Conservation (phyloP, 2,888 invertebrate genomes). For the Melieria omissa region DNA sequence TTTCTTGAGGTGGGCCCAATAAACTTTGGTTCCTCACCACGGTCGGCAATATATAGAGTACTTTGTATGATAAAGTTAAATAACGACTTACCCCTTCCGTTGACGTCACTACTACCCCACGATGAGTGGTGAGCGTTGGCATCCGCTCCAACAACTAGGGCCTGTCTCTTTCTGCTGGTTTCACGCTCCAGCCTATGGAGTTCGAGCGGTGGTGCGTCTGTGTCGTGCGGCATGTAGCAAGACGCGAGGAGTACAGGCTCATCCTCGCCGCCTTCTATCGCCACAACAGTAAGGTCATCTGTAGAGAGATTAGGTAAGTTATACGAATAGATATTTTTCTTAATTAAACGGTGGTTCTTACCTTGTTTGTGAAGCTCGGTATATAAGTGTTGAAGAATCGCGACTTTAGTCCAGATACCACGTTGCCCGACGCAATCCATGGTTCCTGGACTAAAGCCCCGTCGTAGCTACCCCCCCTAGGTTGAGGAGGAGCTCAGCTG, state of each 20-base stretch:
- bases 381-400: conserved; percentile 7
- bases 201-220: background rate
- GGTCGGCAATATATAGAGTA: background rate
- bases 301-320: conserved; percentile 8
- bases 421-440: conserved; percentile 20
- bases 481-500: conserved; percentile 12
- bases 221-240: conserved; percentile 7
- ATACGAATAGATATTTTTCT: conserved; percentile 10
- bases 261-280: background rate
- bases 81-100: background rate
- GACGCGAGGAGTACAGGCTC: background rate
- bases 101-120: conserved; percentile 1
- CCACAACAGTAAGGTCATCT: conserved; percentile 8
- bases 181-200: background rate
- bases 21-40: background rate
- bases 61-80: background rate
- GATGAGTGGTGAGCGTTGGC: conserved; percentile 7
- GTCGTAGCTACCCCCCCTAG: conserved; percentile 9
- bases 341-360: conserved; percentile 18
- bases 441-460: conserved; percentile 15
- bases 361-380: background rate
- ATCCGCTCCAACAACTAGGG: background rate
- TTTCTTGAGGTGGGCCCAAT: conserved; percentile 1
- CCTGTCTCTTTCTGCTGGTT: background rate
- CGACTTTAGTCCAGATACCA: conserved; percentile 14